Percentiles rank a stretch among this genome's conserved stretches.
These are phyloP conservation scores for Pyrocoelia pectoralis DNA, from an alignment of 2,888 invertebrate genomes.

Conservation along the genomic window DNA sequence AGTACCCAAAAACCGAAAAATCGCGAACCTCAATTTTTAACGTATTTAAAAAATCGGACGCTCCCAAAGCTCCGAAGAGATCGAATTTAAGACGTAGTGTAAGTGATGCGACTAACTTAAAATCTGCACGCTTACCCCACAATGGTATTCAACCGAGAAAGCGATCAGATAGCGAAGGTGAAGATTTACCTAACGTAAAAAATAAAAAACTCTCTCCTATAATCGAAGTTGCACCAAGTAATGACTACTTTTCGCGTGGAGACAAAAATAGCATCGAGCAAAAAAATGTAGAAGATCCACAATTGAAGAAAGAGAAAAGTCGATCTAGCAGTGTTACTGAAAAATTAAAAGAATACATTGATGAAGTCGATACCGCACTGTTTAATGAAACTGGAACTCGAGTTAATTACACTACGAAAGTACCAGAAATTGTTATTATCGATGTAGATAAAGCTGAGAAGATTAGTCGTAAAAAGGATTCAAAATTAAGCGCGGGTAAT, in stretches of 20 bases:
- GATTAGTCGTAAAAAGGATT: slow-evolving; percentile 47
- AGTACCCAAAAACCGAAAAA: slow-evolving; percentile 64
- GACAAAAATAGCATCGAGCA: slow-evolving; percentile 45
- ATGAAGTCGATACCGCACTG: slow-evolving; percentile 54
- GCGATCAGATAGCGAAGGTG: slow-evolving; percentile 69
- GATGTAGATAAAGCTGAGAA: slow-evolving; percentile 58
- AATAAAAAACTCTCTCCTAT: slow-evolving; percentile 74
- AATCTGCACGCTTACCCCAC: slow-evolving; percentile 57
- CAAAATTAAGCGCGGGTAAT: slow-evolving; percentile 38
- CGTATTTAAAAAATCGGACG: slow-evolving; percentile 68
- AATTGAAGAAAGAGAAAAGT: slow-evolving; percentile 25
- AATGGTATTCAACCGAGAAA: slow-evolving; percentile 62
- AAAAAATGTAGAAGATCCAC: slow-evolving; percentile 39
- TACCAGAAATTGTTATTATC: slow-evolving; percentile 54
- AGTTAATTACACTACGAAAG: slow-evolving; percentile 40
- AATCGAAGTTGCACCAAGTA: slow-evolving; percentile 77
- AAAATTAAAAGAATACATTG: slow-evolving; percentile 53
- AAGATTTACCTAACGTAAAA: slow-evolving; percentile 59
- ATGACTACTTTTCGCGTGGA: slow-evolving; percentile 67
- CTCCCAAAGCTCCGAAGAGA: slow-evolving; percentile 62
- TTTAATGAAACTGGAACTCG: slow-evolving; percentile 53
- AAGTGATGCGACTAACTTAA: slow-evolving; percentile 67
- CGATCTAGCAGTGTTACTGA: slow-evolving; percentile 52
- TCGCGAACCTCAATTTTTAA: slow-evolving; percentile 70
- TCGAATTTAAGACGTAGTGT: slow-evolving; percentile 60